Conservation (phyloP, 2,113 vertebrate genomes). For the Condylura cristata region DNA sequence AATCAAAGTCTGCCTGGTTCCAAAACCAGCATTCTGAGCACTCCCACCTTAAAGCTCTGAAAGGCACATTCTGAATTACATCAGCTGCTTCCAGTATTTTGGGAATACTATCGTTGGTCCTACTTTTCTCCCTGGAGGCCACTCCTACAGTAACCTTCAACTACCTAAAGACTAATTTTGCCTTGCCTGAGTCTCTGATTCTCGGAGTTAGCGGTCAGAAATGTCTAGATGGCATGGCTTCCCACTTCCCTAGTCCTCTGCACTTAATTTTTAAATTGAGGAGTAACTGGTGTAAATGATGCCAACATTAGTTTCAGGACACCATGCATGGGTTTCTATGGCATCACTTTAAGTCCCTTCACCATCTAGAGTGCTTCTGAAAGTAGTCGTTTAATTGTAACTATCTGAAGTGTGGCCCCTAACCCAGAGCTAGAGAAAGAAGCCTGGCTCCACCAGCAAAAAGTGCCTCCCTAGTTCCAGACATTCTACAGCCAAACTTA, state of each 20-base stretch:
- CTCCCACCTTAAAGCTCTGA: background rate
- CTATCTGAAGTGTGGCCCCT: background rate
- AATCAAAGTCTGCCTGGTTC: background rate
- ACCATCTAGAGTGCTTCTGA: background rate
- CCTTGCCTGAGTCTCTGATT: background rate
- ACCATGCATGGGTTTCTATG: too few species aligned
- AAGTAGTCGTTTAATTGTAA: background rate
- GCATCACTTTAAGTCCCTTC: background rate
- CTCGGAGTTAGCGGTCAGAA: background rate
- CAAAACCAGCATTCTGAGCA: background rate
- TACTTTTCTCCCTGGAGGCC: background rate
- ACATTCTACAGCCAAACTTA: background rate
- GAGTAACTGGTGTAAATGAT: too few species aligned
- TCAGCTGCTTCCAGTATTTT: background rate
- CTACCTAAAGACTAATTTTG: background rate
- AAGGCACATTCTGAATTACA: background rate
- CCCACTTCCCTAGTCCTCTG: too few species aligned
- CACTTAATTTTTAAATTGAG: too few species aligned
- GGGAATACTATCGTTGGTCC: background rate
- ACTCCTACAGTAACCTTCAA: background rate
- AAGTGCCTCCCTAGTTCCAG: background rate
- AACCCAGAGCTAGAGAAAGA: background rate
- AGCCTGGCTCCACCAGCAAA: too few species aligned
- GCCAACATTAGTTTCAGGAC: too few species aligned
- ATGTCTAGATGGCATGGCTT: background rate